Conservation (phyloP, 2,888 invertebrate species). For the Trachelus tabidus region DNA sequence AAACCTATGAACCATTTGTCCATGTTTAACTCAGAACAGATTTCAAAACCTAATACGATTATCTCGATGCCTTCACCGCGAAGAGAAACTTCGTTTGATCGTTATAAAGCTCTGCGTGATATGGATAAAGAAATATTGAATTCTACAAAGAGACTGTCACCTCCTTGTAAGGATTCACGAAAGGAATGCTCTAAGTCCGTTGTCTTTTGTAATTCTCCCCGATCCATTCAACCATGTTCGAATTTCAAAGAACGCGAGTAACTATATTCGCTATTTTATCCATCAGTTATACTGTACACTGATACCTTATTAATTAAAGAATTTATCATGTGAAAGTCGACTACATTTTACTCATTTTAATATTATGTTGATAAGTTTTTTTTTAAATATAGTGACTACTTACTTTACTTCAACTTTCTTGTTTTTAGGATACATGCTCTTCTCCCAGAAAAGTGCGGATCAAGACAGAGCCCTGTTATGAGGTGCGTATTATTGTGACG, state of each 20-base stretch:
- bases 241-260: slow-evolving; percentile 9
- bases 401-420: not conserved
- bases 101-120: slow-evolving; percentile 19
- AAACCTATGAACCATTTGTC: not conserved
- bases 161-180: not conserved
- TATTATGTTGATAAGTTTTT: not conserved
- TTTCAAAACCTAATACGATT: not conserved
- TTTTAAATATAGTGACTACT: not conserved
- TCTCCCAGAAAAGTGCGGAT: slow-evolving; percentile 18
- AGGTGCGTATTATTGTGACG: slow-evolving; percentile 9
- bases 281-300: not conserved
- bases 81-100: not conserved
- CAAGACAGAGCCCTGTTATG: slow-evolving; percentile 10
- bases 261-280: not conserved
- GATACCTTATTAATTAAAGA: not conserved
- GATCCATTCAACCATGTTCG: slow-evolving; percentile 3
- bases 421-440: slow-evolving; percentile 19
- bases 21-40: not conserved
- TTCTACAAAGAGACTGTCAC: slow-evolving; percentile 20
- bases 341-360: not conserved
- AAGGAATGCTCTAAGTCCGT: not conserved
- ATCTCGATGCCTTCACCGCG: not conserved
- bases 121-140: slow-evolving; percentile 32
- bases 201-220: not conserved
- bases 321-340: not conserved